These are phyloP conservation scores for Hyperoplus lanceolatus DNA, from an alignment of 2,797 vertebrate genomes.

Conservation along the genomic window DNA sequence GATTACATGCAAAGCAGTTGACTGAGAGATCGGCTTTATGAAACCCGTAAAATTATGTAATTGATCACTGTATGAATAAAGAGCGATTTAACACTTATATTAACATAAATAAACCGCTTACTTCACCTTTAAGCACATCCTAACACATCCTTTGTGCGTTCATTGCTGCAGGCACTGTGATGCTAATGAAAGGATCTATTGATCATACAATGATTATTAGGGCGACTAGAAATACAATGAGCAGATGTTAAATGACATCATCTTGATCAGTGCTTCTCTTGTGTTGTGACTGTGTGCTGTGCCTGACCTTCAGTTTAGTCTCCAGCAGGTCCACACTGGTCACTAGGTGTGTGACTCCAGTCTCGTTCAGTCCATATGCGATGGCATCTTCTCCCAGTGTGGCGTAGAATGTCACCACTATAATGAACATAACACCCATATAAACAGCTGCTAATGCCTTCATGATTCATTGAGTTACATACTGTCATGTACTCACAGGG, in stretches of 20 bases:
- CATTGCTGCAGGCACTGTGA: not conserved
- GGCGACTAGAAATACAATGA: not conserved
- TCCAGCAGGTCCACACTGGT: slow-evolving; percentile 95
- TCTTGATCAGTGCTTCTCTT: not conserved
- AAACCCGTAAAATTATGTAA: no score
- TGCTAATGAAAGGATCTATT: not conserved
- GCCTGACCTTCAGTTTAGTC: slow-evolving; percentile 93
- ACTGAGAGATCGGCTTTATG: no score
- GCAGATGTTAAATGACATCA: not conserved
- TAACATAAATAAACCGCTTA: no score
- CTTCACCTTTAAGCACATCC: not conserved
- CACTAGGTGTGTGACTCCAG: slow-evolving; percentile 92
- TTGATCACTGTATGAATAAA: no score
- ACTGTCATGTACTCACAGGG: slow-evolving; percentile 86
- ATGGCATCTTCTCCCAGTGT: slow-evolving; percentile 97
- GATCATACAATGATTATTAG: not conserved
- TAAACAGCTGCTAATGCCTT: not conserved
- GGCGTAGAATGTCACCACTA: slow-evolving; percentile 97
- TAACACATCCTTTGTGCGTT: slow-evolving; percentile 7
- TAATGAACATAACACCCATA: slow-evolving; percentile 18
- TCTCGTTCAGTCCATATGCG: slow-evolving; percentile 94
- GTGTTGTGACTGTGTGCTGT: not conserved
- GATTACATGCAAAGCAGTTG: no score
- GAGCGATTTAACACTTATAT: no score
- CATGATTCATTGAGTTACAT: not conserved